phyloP scores from a whole-genome alignment of 2,797 vertebrate genomes.

The Rallus crepitans region DNA sequence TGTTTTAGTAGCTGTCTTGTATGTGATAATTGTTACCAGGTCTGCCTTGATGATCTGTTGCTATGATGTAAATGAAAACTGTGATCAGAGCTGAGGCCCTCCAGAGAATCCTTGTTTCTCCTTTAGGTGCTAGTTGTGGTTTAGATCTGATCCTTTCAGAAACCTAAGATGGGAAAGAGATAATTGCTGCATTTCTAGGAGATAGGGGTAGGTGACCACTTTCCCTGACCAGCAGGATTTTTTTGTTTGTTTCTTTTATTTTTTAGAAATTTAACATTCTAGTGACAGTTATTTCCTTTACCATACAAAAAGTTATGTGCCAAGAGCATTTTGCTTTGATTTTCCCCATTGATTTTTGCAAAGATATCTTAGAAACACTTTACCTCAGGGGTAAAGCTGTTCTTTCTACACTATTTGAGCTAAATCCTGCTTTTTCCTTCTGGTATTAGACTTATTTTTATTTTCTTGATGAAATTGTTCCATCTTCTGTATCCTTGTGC shows the following conservation, averaged over 20 bases:
- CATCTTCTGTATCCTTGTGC: not conserved
- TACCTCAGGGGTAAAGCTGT: not conserved
- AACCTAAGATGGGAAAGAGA: not conserved
- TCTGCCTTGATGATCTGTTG: not conserved
- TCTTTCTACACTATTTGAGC: not conserved
- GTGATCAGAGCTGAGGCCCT: not conserved
- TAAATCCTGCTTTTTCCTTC: not conserved
- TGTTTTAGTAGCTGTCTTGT: not conserved
- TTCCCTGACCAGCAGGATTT: not conserved
- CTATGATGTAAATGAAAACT: not conserved
- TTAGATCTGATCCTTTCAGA: not conserved
- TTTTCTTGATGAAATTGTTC: slow-evolving; percentile 4
- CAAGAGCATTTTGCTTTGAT: not conserved
- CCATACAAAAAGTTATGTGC: not conserved
- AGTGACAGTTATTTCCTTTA: not conserved
- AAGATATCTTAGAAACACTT: not conserved
- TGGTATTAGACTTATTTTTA: not conserved
- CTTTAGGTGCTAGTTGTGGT: not conserved
- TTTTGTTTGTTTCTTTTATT: not conserved
- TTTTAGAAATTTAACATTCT: not conserved
- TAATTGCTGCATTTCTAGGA: not conserved
- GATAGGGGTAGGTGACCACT: not conserved
- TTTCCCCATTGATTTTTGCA: not conserved
- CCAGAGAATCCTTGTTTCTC: not conserved
- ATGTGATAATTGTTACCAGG: not conserved